A percentile compares a stretch with the other conserved stretches of the same genome.
phyloP scores from a whole-genome alignment of 2,113 vertebrate species.

The Laticauda laticaudata region DNA sequence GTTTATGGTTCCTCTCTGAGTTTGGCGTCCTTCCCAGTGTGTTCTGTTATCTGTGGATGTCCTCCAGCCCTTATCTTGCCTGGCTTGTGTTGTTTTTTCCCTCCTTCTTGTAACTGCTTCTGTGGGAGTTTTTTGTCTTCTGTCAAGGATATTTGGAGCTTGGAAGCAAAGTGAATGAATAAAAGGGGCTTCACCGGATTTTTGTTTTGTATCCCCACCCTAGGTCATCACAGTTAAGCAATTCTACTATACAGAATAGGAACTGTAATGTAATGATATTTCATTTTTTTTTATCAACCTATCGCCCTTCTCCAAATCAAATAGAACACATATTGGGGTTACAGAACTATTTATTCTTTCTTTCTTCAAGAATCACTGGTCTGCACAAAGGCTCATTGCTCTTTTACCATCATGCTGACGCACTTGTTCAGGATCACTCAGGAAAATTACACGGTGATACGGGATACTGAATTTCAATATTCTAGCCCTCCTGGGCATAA shows the following conservation, averaged over 20 bases:
- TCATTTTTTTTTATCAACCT: neutral
- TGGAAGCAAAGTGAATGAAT: too few species aligned
- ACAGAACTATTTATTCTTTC: neutral
- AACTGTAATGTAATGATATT: neutral
- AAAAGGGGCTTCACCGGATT: too few species aligned
- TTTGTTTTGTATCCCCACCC: too few species aligned
- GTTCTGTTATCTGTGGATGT: too few species aligned
- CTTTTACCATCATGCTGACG: neutral
- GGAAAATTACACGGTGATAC: neutral
- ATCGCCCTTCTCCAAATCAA: neutral
- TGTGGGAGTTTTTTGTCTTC: too few species aligned
- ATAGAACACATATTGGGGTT: neutral
- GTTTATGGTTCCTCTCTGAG: too few species aligned
- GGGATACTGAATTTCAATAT: neutral
- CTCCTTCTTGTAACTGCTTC: too few species aligned
- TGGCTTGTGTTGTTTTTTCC: too few species aligned
- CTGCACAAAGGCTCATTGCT: neutral
- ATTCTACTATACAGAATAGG: neutral
- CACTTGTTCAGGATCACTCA: neutral
- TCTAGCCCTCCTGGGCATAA: neutral
- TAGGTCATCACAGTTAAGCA: too few species aligned
- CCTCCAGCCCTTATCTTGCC: too few species aligned
- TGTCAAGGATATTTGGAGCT: too few species aligned
- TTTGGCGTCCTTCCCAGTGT: too few species aligned
- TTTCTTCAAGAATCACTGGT: neutral